Base-by-base conservation (phyloP, 2,888 invertebrate genomes). In the Fissipunctia ypsillon region DNA sequence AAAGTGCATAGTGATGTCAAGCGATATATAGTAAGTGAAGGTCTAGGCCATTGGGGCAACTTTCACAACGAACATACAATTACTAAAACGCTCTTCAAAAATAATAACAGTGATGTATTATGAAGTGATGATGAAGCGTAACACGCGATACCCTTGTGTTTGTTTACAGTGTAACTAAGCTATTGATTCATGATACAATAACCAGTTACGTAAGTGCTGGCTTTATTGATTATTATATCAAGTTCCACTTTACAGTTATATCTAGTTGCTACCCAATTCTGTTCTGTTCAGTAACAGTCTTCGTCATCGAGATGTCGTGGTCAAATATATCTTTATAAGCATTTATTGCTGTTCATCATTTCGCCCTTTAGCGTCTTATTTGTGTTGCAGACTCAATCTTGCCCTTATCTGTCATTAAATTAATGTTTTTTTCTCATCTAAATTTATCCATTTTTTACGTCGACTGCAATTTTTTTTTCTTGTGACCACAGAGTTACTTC, bases 101-200 rank as follows among this genome's bases (percentile, higher is more conserved):
- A 85, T 85, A 85, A 85, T 83, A 73, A 74, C 69, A 67, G 65
- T 87, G 69, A 85, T 86, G 80, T 84, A 88, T 88, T 88, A 88
- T 87, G 81, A 77, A 82, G 80, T 78, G 78, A 83, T 87, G 82
- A 82, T 81, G 83, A 80, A 83, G 86, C 85, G 48, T 74, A 82
- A 84, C 88, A 86, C 87, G 84, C 85, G 70, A 88, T 85, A 85
- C 75, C 80, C 77, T 81, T 84, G 80, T 86, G 81, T 87, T 85
- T 88, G 87, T 88, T 83, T 87, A 87, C 82, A 75, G 38, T 82
- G 78, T 84, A 88, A 87, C 78, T 84, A 84, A 81, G 78, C 72
- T 88, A 88, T 88, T 88, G 87, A 87, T 90, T 88, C 86, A 86
- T 88, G 87, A 84, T 78, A 79, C 73, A 81, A 77, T 72, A 70